phyloP scores from a whole-genome alignment of 2,888 invertebrate genomes.

The Hybos culiciformis region DNA sequence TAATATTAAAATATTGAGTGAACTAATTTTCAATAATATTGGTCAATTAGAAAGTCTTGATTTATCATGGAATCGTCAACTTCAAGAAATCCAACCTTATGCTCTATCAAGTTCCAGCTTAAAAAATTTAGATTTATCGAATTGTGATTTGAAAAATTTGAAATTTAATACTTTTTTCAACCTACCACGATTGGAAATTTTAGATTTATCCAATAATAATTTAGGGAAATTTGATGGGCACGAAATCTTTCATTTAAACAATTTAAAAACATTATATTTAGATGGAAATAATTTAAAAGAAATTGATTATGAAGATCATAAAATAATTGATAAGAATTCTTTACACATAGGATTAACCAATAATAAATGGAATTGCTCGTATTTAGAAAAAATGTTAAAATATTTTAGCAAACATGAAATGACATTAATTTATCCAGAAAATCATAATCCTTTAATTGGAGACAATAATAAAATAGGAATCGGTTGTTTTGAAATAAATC shows the following conservation, averaged over 20 bases:
- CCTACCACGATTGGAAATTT: neutral
- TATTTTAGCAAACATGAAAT: neutral
- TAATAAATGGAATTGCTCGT: slow-evolving; percentile 2
- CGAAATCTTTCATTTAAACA: neutral
- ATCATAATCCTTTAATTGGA: neutral
- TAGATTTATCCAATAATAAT: slow-evolving; percentile 3
- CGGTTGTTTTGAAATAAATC: too few relatives aligned
- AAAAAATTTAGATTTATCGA: too few relatives aligned
- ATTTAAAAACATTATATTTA: neutral
- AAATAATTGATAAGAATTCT: neutral
- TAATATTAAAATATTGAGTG: too few relatives aligned
- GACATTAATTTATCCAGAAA: neutral
- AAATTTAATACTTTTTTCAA: neutral
- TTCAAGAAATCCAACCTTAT: too few relatives aligned
- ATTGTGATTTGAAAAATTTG: too few relatives aligned
- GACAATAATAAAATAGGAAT: neutral
- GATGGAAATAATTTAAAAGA: neutral
- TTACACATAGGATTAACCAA: neutral
- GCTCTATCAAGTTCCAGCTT: too few relatives aligned
- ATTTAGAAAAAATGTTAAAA: neutral
- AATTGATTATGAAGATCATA: neutral
- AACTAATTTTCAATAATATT: too few relatives aligned
- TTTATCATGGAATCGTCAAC: too few relatives aligned
- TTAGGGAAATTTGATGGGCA: neutral
- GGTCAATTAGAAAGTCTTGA: too few relatives aligned